Base-by-base conservation (phyloP, 2,888 invertebrate species). In the Halictus ligatus region DNA sequence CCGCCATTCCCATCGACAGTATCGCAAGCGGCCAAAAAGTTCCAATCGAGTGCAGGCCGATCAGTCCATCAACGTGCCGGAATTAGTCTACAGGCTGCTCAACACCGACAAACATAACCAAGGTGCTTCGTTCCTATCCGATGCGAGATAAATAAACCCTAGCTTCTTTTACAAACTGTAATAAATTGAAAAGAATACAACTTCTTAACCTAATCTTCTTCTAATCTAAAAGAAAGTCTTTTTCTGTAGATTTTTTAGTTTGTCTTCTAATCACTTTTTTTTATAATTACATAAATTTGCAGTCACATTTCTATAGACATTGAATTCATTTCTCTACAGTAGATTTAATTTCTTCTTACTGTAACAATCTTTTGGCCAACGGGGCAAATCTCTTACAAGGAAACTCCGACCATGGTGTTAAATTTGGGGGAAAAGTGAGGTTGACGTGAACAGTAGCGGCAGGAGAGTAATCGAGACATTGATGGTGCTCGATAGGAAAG, bases 41-140 rank as follows among this genome's bases (percentile, higher is more conserved):
- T 58, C 77, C 18, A 74, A 73, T 71, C 88, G 75, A 50, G 15
- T 6, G 29, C 81, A 54, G 21, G 13, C 64, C 7, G n/a, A 35
- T 12, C 72, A 64, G n/a, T 64, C 88, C 8, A 43, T 79, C 75
- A 58, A 67, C 50, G 72, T 86, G 25, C 89, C 82, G 25, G 84
- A 88, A 83, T 75, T 90, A 75, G 76, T 90, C 72, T 89, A 83
- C 60, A 78, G 81, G 40, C 76, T 90, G 10, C 77, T 90, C n/a
- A 83, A 69, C 72, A 48, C 75, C 48, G 73, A 80, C 6, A 82
- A 83, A 77, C 88, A 85, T 83, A 88, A 89, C 84, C 89, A 88
- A 87, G 86, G 85, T 87, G 13, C 64, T 10, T 35, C 6, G 35
- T 72, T 8, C 25, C 35, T 40, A 21, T 40, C 18, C 29, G 29